phyloP scores from a whole-genome alignment of 1,140 invertebrate species.

The Patella vulgata region DNA sequence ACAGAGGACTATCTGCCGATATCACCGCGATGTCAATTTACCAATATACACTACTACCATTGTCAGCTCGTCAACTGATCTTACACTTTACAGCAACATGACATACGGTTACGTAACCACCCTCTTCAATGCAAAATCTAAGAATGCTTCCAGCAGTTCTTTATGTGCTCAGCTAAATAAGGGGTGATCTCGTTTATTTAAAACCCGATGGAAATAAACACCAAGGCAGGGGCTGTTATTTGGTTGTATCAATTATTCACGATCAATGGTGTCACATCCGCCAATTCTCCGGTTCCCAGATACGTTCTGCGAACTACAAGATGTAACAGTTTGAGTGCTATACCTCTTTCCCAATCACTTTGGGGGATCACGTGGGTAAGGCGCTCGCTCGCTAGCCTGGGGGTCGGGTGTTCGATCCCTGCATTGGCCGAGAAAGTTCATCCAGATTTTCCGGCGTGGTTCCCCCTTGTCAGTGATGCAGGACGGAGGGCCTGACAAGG shows the following conservation, averaged over 20 bases:
- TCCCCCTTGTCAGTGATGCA: no score
- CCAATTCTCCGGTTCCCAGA: no score
- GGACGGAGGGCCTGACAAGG: no score
- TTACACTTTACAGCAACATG: constrained; percentile 18
- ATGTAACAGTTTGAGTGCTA: no score
- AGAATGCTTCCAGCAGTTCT: background rate
- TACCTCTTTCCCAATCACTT: no score
- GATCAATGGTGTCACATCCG: no score
- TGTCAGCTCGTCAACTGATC: constrained; percentile 9
- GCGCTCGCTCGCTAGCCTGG: no score
- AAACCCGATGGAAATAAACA: constrained; percentile 23
- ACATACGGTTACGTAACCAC: constrained; percentile 12
- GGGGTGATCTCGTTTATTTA: constrained; percentile 40
- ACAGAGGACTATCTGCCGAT: constrained; percentile 19
- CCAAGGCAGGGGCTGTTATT: constrained; percentile 22
- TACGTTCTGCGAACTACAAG: no score
- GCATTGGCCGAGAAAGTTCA: no score
- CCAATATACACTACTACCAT: constrained; percentile 13
- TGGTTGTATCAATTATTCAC: constrained; percentile 23
- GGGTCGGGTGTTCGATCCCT: no score
- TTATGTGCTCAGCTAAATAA: background rate
- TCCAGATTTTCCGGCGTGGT: no score
- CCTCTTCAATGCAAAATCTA: constrained; percentile 23
- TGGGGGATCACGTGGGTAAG: no score
- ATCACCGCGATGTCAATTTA: constrained; percentile 22